Evolutionary conservation across 2,797 vertebrate genomes (phyloP), one percentile per base, ranked within the genome.

Genomic region (Cyclura pinguis): DNA sequence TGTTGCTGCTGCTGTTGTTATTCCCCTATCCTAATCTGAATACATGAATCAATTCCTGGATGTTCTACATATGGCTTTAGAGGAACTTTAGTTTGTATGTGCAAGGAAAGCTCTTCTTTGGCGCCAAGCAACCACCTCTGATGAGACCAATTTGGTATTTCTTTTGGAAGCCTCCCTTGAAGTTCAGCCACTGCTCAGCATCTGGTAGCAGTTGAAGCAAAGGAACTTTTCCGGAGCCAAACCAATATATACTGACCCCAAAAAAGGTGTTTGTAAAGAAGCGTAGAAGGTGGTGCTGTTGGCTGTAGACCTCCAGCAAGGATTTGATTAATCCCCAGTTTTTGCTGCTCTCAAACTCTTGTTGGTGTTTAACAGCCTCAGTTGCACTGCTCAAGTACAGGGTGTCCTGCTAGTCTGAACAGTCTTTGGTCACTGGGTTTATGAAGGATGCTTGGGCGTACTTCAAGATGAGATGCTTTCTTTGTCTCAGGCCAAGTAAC

Each of bases 201-300:
- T 90, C 81, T 85, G 88, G 88, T 74, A 92, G 81, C 55, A 74
- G 62, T 55, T 88, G 85, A 87, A 88, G 81, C 35, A 20, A 84
- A 78, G 86, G 85, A 92, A 87, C 74, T 13, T 84, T 84, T 57
- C 81, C 80, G 47, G 76, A 76, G 82, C 86, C 82, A 78, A 2
- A 81, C 55, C 27, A 20, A 47, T 27, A 89, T 85, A 20, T 69
- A 42, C 5, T 62, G 88, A 77, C 55, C 72, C 67, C 85, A 32
- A 80, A 85, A 88, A 78, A 72, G 83, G 24, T 55, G 55, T 72
- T 57, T 90, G 72, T 72, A 29, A 92, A 92, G 72, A 47, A 69
- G 20, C 42, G 9, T 47, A 27, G 59, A 69, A 89, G 88, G 88
- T 59, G 72, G 35, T 89, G 59, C 88, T 82, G 76, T 57, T 85